These are phyloP conservation scores for Pimephales promelas DNA, from an alignment of 2,113 vertebrate species.

Conservation along the genomic window DNA sequence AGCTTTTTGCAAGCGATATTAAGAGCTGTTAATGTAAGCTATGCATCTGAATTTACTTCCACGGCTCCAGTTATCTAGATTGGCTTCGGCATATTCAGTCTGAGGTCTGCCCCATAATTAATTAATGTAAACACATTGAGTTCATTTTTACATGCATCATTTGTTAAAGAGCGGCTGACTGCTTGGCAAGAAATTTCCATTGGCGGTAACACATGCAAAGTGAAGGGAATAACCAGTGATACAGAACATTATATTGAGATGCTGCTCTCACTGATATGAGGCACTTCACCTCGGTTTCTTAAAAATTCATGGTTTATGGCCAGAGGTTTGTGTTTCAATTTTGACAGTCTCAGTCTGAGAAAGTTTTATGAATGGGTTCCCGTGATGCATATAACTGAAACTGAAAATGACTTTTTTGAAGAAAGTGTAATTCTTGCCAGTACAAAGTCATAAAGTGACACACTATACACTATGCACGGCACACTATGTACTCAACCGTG, in stretches of 20 bases:
- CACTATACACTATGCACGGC: too few relatives aligned
- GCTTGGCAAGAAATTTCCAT: neutral
- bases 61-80: neutral
- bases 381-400: neutral
- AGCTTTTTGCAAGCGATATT: neutral
- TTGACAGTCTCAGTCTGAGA: too few relatives aligned
- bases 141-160: neutral
- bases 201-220: neutral
- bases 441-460: too few relatives aligned
- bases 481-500: too few relatives aligned
- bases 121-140: neutral
- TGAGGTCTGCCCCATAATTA: neutral
- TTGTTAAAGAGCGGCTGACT: neutral
- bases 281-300: neutral
- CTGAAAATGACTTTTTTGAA: neutral
- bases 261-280: neutral
- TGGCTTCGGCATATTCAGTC: neutral
- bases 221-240: neutral
- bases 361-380: neutral
- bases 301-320: neutral
- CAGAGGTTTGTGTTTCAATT: neutral
- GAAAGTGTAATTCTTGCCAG: neutral
- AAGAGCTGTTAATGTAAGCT: slow-evolving; percentile 8
- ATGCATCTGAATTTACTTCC: neutral
- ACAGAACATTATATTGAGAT: neutral